Percentiles rank a stretch among this genome's conserved stretches.
Conservation (phyloP, 2,888 invertebrate genomes). For the Exocentrus adspersus region DNA sequence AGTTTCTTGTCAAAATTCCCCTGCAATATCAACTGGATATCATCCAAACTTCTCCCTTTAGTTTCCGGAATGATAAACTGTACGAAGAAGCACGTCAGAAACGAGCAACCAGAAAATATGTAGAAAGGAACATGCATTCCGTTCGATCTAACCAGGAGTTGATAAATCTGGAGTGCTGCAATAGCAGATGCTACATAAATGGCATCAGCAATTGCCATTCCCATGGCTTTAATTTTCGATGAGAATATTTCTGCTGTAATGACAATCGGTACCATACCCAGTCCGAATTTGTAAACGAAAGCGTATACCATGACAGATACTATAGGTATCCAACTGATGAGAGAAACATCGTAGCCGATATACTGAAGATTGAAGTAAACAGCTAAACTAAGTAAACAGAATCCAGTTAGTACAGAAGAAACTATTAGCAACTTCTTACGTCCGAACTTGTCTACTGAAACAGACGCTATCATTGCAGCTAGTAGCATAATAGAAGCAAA, state of each 20-base stretch:
- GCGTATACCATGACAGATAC: constrained; percentile 58
- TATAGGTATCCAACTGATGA: constrained; percentile 58
- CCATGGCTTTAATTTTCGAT: constrained; percentile 57
- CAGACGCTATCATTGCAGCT: constrained; percentile 53
- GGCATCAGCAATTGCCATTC: constrained; percentile 50
- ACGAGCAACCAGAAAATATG: constrained; percentile 44
- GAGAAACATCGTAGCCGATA: constrained; percentile 46
- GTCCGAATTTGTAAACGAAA: constrained; percentile 54
- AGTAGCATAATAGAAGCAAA: constrained; percentile 58
- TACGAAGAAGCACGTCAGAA: constrained; percentile 45
- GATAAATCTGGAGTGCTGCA: constrained; percentile 47
- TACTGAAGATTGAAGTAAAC: constrained; percentile 57
- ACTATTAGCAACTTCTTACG: constrained; percentile 55
- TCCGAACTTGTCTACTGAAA: constrained; percentile 58
- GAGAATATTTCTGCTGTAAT: constrained; percentile 60
- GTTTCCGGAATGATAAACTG: constrained; percentile 50
- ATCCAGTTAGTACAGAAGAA: constrained; percentile 56
- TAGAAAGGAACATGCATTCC: constrained; percentile 50
- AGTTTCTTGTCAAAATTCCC: constrained; percentile 32
- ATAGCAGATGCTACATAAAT: constrained; percentile 46
- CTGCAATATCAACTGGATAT: constrained; percentile 53
- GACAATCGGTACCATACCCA: constrained; percentile 59
- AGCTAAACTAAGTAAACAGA: constrained; percentile 55
- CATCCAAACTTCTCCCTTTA: constrained; percentile 54
- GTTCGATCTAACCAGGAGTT: constrained; percentile 37